phyloP scores from a whole-genome alignment of 1,140 invertebrate species.

The Drosophila kepulauana region DNA sequence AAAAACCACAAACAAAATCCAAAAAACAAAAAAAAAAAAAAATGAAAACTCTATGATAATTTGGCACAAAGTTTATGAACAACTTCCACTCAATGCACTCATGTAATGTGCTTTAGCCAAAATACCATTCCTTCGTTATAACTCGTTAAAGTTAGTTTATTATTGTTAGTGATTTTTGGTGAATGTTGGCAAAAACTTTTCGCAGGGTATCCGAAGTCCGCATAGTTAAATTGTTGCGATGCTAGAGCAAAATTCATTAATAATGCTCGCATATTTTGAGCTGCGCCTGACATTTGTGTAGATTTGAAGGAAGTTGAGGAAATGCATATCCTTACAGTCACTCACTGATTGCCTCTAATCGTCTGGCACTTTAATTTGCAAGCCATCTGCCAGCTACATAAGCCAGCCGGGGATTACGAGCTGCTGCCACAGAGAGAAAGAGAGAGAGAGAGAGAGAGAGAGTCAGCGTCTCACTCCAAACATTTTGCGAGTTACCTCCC shows the following conservation, averaged over 20 bases:
- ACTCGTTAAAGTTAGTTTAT: neutral
- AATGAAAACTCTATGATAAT: neutral
- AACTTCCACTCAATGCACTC: neutral
- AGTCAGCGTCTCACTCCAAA: too few species aligned
- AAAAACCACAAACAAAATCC: neutral
- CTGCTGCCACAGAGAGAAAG: constrained; percentile 1
- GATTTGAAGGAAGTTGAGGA: constrained; percentile 7
- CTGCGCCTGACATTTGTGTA: constrained; percentile 10
- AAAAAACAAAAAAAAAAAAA: neutral
- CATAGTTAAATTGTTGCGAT: too few species aligned
- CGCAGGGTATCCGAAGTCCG: neutral
- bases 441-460: too few species aligned
- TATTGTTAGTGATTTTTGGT: too few species aligned
- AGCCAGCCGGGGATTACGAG: constrained; percentile 67
- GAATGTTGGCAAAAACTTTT: too few species aligned
- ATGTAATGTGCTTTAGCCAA: neutral
- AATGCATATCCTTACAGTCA: constrained; percentile 44
- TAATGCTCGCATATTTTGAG: constrained; percentile 25
- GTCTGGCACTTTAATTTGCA: constrained; percentile 74
- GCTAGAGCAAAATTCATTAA: constrained; percentile 23
- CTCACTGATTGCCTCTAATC: constrained; percentile 76
- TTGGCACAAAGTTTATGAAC: constrained; percentile 3
- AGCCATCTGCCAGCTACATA: constrained; percentile 66
- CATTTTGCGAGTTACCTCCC: too few species aligned
- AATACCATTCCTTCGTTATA: neutral